Conservation (phyloP, 1,140 invertebrate species). For the Sminthurides bifidus region DNA sequence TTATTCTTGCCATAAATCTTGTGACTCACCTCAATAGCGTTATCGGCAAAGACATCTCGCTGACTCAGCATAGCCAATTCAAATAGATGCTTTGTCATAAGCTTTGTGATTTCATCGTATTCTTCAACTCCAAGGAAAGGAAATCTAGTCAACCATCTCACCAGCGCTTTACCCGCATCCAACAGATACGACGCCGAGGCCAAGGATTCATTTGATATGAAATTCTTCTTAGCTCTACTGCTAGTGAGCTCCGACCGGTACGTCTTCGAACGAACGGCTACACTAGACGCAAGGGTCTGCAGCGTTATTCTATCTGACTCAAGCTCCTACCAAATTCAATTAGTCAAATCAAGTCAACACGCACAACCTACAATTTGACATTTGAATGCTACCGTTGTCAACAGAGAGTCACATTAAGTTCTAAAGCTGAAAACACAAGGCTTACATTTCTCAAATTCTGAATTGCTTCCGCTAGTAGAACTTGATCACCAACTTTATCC, state of each 20-base stretch:
- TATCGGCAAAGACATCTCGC: conserved; percentile 30
- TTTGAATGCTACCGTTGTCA: too few relatives aligned
- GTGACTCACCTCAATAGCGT: conserved; percentile 28
- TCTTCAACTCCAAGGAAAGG: conserved; percentile 26
- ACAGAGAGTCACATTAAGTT: too few relatives aligned
- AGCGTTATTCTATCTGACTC: conserved; percentile 23
- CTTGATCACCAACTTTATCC: conserved; percentile 27
- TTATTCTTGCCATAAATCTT: background rate
- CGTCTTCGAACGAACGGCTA: conserved; percentile 27
- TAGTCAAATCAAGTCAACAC: background rate
- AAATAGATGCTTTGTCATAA: conserved; percentile 27
- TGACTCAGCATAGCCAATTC: conserved; percentile 26
- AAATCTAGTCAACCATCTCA: conserved; percentile 26
- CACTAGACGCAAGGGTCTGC: conserved; percentile 21
- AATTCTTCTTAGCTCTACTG: conserved; percentile 20
- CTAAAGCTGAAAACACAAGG: too few relatives aligned
- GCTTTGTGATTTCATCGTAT: conserved; percentile 24
- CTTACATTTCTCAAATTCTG: conserved; percentile 17
- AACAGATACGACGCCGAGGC: conserved; percentile 24
- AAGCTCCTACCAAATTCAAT: conserved; percentile 18
- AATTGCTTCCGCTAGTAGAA: conserved; percentile 26
- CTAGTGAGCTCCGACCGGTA: conserved; percentile 23
- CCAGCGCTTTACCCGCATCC: conserved; percentile 22
- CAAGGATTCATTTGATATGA: conserved; percentile 25
- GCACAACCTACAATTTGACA: background rate